phyloP scores from a whole-genome alignment of 2,113 vertebrate species.

The Vicugna pacos region DNA sequence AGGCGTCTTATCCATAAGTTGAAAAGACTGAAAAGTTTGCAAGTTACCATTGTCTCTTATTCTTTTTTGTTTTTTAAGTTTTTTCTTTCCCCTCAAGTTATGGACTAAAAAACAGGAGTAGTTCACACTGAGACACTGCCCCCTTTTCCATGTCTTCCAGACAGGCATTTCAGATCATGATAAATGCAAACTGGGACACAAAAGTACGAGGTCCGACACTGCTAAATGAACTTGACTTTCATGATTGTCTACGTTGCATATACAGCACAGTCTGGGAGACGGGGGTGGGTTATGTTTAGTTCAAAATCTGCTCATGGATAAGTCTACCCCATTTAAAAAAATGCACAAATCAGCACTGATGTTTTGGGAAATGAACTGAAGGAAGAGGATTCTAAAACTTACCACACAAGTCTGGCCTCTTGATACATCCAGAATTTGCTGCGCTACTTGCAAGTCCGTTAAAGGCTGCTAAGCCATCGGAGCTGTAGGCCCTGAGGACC shows the following conservation, averaged over 20 bases:
- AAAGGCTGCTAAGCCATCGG: slow-evolving; percentile 96
- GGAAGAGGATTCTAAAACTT: slow-evolving; percentile 91
- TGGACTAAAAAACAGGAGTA: slow-evolving; percentile 74
- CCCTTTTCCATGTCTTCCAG: slow-evolving; percentile 80
- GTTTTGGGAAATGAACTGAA: slow-evolving; percentile 86
- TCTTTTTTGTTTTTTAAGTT: neutral
- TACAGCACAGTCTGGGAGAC: neutral
- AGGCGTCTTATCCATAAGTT: slow-evolving; percentile 54
- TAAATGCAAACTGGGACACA: slow-evolving; percentile 79
- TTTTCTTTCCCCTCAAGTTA: slow-evolving; percentile 64
- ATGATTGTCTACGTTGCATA: slow-evolving; percentile 71
- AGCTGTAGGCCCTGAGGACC: slow-evolving; percentile 98
- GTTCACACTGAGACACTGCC: slow-evolving; percentile 27
- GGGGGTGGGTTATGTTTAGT: slow-evolving; percentile 41
- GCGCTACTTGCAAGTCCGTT: slow-evolving; percentile 95
- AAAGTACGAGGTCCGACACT: slow-evolving; percentile 76
- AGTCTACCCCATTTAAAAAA: slow-evolving; percentile 73
- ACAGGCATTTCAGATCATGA: slow-evolving; percentile 80
- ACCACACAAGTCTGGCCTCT: slow-evolving; percentile 98
- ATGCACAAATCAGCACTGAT: slow-evolving; percentile 83
- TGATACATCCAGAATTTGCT: slow-evolving; percentile 93
- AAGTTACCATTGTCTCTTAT: slow-evolving; percentile 84
- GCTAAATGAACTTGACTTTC: slow-evolving; percentile 55
- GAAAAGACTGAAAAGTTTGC: slow-evolving; percentile 86
- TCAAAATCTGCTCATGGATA: slow-evolving; percentile 83